These are phyloP conservation scores for Danio kyathit DNA, from an alignment of 2,797 vertebrate genomes.

Conservation along the genomic window DNA sequence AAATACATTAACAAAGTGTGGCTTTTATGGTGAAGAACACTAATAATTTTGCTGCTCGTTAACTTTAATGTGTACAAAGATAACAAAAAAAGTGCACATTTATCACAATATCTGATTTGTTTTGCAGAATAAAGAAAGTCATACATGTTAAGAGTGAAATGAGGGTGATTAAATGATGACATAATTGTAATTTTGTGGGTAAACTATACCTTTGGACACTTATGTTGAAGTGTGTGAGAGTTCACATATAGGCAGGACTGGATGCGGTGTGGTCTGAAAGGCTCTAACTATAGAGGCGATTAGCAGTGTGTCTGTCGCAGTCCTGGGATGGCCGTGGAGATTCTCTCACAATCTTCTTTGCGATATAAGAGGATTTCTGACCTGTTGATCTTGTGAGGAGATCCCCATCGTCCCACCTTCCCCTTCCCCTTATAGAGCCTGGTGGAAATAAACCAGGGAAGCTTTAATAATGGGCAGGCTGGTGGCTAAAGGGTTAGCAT, in stretches of 20 bases:
- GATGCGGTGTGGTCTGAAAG: conserved; percentile 10
- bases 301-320: conserved; percentile 51
- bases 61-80: background rate
- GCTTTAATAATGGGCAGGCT: background rate
- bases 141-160: background rate
- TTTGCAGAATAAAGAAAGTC: background rate
- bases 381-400: conserved; percentile 33
- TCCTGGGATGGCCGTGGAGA: conserved; percentile 16
- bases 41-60: too few species aligned
- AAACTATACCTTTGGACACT: background rate
- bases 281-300: conserved; percentile 55
- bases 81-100: background rate
- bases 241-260: background rate
- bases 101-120: background rate
- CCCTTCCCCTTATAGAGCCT: background rate
- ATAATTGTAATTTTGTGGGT: background rate
- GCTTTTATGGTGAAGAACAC: too few species aligned
- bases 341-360: conserved; percentile 47
- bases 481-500: too few species aligned
- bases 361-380: conserved; percentile 58
- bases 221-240: background rate
- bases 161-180: background rate
- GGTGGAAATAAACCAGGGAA: background rate
- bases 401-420: background rate
- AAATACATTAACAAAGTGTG: too few species aligned